These are phyloP conservation scores for Ganaspis brasiliensis DNA, from an alignment of 2,888 invertebrate genomes.

Conservation along the genomic window DNA sequence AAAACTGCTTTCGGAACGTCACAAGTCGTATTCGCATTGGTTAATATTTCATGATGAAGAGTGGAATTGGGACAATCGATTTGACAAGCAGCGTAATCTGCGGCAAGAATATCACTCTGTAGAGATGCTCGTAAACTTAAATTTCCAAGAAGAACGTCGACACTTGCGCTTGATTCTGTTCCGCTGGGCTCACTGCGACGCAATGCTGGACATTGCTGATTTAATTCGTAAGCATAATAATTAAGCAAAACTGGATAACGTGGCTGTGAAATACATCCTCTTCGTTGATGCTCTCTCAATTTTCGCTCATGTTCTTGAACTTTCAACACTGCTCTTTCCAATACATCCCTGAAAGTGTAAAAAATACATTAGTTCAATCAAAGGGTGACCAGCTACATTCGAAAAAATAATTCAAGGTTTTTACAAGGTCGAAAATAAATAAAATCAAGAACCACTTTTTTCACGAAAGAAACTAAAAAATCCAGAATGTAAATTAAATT, in stretches of 20 bases:
- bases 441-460: too few species aligned
- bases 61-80: slow-evolving; percentile 63
- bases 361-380: neutral
- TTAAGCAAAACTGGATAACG: slow-evolving; percentile 65
- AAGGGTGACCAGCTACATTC: too few species aligned
- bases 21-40: slow-evolving; percentile 51
- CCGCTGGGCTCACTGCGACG: slow-evolving; percentile 64
- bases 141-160: slow-evolving; percentile 75
- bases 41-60: slow-evolving; percentile 52
- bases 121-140: slow-evolving; percentile 73
- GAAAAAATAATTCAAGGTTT: too few species aligned
- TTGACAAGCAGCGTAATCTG: slow-evolving; percentile 69
- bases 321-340: slow-evolving; percentile 71
- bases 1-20: slow-evolving; percentile 67
- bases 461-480: too few species aligned
- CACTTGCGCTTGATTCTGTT: slow-evolving; percentile 74
- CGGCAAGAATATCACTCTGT: slow-evolving; percentile 68
- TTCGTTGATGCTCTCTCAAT: slow-evolving; percentile 64
- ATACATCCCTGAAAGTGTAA: slow-evolving; percentile 41
- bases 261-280: slow-evolving; percentile 67
- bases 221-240: slow-evolving; percentile 61
- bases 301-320: slow-evolving; percentile 76
- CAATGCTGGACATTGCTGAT: slow-evolving; percentile 49
- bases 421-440: too few species aligned
- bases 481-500: too few species aligned